Base-by-base conservation (phyloP, 2,888 invertebrate species). In the Theodoxus fluviatilis region DNA sequence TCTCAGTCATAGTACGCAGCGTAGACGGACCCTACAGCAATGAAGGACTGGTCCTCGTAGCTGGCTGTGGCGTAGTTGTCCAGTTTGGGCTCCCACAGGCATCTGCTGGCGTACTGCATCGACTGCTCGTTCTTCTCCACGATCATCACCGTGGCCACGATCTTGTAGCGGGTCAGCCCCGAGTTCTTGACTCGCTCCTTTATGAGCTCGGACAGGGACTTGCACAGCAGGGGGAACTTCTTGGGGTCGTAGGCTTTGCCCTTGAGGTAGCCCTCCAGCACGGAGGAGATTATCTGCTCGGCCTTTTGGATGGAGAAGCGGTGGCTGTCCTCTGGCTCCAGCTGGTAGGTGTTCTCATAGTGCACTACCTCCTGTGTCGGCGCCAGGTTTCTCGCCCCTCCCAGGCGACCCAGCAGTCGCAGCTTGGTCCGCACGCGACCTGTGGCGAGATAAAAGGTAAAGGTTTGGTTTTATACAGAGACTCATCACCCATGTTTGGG, bases 11-110 rank as follows among this genome's bases (percentile, higher is more conserved):
- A 78, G 69, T 80, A 82, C 9, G 77, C 68, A 3, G 79, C 82
- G 68, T 78, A 82, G 40, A 81, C 79, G 6, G 79, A 75, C 12
- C 80, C 82, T 1, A 81, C 78, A 7, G 79, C 82, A 15, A 71
- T 75, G 67, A 79, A 82, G 28, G 76, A 77, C 12, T 72, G 64
- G 0, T 78, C 77, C 59, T 81, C 77, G 65, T 72, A 82, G 4
- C 77, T 75, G 1, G 76, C 74, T 2, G 81, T 79, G 12, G 81
- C 81, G 65, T 75, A 79, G 72, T 80, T 80, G 76, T 82, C 82
- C 22, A 73, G 52, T 3, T 74, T 71, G 2, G 76, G 72, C 68
- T 78, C 78, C 82, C 82, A 82, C 43, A 82, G 67, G 68, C 81
- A 79, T 31, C 82, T 68, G 49, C 80, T 80, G 68, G 77, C 79